These are phyloP conservation scores for Acanthiza pusilla DNA, from an alignment of 2,797 vertebrate genomes.

Conservation along the genomic window DNA sequence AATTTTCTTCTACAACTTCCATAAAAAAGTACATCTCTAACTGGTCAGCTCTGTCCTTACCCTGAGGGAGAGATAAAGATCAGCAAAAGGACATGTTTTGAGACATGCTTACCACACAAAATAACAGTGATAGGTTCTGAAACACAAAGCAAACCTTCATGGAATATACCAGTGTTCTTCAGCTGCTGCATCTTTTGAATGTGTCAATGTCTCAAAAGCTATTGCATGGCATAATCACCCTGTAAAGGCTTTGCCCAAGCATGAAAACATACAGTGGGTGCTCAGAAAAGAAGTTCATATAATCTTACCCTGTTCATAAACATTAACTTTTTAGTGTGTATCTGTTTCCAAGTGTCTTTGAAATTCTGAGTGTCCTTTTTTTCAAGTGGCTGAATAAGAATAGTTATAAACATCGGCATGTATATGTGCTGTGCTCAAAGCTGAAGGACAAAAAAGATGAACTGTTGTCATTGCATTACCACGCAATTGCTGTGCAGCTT, in stretches of 20 bases:
- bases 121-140: not conserved
- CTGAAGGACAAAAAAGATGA: constrained; percentile 48
- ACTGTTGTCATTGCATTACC: constrained; percentile 6
- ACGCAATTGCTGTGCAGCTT: constrained; percentile 8
- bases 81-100: not conserved
- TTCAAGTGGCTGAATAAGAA: not conserved
- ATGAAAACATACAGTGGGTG: not conserved
- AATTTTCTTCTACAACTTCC: not conserved
- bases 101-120: not conserved
- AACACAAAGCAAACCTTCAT: not conserved
- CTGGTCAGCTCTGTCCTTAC: not conserved
- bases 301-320: not conserved
- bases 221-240: not conserved
- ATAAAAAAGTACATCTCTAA: not conserved
- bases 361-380: not conserved
- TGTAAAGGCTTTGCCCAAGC: not conserved
- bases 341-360: not conserved
- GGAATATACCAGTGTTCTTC: not conserved
- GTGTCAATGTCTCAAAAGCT: not conserved
- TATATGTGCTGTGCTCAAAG: not conserved
- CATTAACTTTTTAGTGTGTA: not conserved
- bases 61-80: not conserved
- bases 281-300: not conserved
- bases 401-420: not conserved
- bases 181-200: not conserved